Conservation (phyloP, 2,113 vertebrate genomes). For the Perca schrenkii region DNA sequence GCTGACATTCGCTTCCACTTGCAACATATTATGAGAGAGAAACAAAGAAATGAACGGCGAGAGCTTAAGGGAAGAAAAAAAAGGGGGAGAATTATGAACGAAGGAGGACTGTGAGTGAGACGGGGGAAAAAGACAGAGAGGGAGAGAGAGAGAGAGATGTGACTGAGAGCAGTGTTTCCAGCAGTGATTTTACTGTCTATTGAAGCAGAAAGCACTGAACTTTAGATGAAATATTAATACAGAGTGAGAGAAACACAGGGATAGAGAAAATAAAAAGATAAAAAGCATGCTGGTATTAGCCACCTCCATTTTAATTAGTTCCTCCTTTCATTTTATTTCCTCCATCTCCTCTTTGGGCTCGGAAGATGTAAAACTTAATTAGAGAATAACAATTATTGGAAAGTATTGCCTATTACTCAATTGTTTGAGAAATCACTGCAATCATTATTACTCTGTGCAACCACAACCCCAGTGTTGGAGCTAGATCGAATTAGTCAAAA, state of each 20-base stretch:
- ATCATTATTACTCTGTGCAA: constrained; percentile 70
- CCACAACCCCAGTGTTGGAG: constrained; percentile 38
- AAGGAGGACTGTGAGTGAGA: constrained; percentile 30
- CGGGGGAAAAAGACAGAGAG: constrained; percentile 23
- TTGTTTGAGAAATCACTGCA: constrained; percentile 71
- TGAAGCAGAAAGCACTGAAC: constrained; percentile 81
- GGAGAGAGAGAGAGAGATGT: constrained; percentile 46
- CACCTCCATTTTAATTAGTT: constrained; percentile 80
- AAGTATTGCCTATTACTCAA: constrained; percentile 80
- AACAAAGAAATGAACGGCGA: not conserved
- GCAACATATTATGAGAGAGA: constrained; percentile 38
- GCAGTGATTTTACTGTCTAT: constrained; percentile 80
- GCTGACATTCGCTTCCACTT: constrained; percentile 58
- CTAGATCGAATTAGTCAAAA: constrained; percentile 59
- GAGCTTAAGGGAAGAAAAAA: constrained; percentile 22
- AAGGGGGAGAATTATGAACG: constrained; percentile 23
- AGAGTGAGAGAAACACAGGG: constrained; percentile 66
- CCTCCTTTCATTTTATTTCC: constrained; percentile 72
- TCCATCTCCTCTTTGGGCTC: constrained; percentile 54
- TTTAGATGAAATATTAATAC: constrained; percentile 83
- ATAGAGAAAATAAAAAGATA: constrained; percentile 69
- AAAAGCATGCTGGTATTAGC: constrained; percentile 70
- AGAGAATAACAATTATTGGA: constrained; percentile 78
- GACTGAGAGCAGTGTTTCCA: constrained; percentile 74
- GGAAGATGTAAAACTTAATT: constrained; percentile 79